Evolutionary conservation across 2,888 invertebrate genomes (phyloP), one percentile per base, ranked within the genome.

Genomic region (Priocnemis perturbator): DNA sequence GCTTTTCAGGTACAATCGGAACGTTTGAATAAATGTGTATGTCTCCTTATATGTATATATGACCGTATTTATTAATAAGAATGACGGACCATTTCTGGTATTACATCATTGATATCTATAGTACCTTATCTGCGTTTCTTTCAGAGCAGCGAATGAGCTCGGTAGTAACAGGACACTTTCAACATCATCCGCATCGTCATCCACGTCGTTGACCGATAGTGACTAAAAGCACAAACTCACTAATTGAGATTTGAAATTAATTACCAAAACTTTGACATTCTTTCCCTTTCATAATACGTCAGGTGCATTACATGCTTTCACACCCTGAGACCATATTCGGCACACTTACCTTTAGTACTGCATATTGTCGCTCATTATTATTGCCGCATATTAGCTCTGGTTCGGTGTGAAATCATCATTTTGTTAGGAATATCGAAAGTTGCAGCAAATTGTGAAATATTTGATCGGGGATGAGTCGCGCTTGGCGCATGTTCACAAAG

Each of bases 121-220:
- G 37, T 37, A 37, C 37, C 37, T 37, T 11, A 11, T 37, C 37
- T 37, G 37, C 37, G 37, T 37, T 37, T 19, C 11, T 78, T 81
- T 52, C 71, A 88, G 88, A 69, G 86, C 86, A 73, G 83, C 83
- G 2, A 85, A 86, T 64, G 86, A 86, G 76, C 81, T 85, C 50
- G 83, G 71, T 53, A 83, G 67, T 69, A 83, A 83, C 67, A 84
- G 86, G 76, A 81, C 83, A 59, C 78, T 81, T 30, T 82, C 83
- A 57, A 81, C 81, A 60, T 78, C 83, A 15, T 78, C 83, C 64
- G 67, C 76, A 37, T 37, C 37, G 37, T 37, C 37, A 37, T 37
- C 37, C 37, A 37, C 37, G 37, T 37, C 37, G 37, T 37, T 37
- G 63, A 67, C 77, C n/a, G 79, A 76, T 71, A 83, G 74, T 80